A percentile compares a stretch with the other conserved stretches of the same genome.
phyloP scores from a whole-genome alignment of 2,113 vertebrate genomes.

The Pterophyllum scalare region DNA sequence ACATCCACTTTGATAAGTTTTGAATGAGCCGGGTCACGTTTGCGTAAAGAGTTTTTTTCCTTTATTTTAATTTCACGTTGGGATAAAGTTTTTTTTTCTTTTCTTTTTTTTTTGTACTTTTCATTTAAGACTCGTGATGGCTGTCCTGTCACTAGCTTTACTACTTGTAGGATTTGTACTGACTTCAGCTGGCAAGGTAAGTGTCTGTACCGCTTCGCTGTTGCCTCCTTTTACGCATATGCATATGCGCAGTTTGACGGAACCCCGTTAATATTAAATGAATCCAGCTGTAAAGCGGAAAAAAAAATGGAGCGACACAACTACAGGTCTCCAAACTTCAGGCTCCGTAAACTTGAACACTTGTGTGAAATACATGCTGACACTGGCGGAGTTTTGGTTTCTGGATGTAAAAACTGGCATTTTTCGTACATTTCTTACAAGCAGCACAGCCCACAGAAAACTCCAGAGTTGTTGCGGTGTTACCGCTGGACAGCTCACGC shows the following conservation, averaged over 20 bases:
- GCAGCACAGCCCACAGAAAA: neutral
- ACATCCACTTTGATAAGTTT: conserved; percentile 40
- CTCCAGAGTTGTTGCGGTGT: neutral
- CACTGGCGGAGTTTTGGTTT: conserved; percentile 26
- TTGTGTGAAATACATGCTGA: conserved; percentile 54
- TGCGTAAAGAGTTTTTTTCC: conserved; percentile 18
- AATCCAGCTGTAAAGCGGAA: neutral
- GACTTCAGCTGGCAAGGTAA: conserved; percentile 89
- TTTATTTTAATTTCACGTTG: conserved; percentile 17
- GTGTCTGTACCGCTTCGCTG: conserved; percentile 31
- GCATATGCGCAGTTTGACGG: neutral
- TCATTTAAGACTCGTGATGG: conserved; percentile 85
- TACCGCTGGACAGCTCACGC: conserved; percentile 33
- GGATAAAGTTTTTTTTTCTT: conserved; percentile 36
- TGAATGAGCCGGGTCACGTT: conserved; percentile 58
- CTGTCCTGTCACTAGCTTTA: conserved; percentile 86
- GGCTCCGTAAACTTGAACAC: conserved; percentile 19
- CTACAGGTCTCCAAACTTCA: neutral
- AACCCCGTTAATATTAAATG: neutral
- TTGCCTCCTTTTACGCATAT: neutral
- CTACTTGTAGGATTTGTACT: conserved; percentile 82
- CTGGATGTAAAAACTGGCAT: conserved; percentile 67
- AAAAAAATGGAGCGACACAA: neutral
- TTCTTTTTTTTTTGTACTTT: neutral
- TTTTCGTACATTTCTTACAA: conserved; percentile 3